phyloP scores from a whole-genome alignment of 2,113 vertebrate genomes.

The Toxotes chatareus region DNA sequence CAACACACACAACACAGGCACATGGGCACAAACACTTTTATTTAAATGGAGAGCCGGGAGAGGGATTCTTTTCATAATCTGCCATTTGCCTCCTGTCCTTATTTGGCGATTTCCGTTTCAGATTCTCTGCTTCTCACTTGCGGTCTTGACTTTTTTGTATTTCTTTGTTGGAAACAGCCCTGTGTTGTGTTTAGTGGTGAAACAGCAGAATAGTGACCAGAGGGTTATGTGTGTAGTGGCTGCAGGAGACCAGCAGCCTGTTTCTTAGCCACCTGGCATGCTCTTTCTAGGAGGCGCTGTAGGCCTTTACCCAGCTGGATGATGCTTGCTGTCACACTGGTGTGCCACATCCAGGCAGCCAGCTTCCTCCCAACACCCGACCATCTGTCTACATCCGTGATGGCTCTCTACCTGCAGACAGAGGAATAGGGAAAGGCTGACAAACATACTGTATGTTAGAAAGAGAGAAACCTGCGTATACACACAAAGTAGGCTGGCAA shows the following conservation, averaged over 20 bases:
- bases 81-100: conserved; percentile 51
- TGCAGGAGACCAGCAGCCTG: conserved; percentile 56
- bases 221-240: conserved; percentile 48
- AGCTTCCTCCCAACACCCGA: conserved; percentile 67
- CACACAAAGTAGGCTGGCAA: conserved; percentile 24
- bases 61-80: conserved; percentile 60
- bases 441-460: neutral
- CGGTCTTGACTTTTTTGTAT: conserved; percentile 55
- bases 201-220: conserved; percentile 41
- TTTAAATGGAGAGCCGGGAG: conserved; percentile 47
- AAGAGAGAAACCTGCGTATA: neutral
- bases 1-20: conserved; percentile 57
- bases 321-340: conserved; percentile 68
- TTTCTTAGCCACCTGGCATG: conserved; percentile 71
- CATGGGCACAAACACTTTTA: conserved; percentile 32
- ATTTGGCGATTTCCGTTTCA: conserved; percentile 34
- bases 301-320: conserved; percentile 78
- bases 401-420: conserved; percentile 58
- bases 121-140: conserved; percentile 39
- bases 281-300: conserved; percentile 59
- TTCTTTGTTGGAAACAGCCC: conserved; percentile 34
- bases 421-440: conserved; percentile 16
- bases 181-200: conserved; percentile 43
- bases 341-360: conserved; percentile 68
- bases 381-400: conserved; percentile 73